Base-by-base conservation (phyloP, 1,140 invertebrate genomes). In the Adelges cooleyi region DNA sequence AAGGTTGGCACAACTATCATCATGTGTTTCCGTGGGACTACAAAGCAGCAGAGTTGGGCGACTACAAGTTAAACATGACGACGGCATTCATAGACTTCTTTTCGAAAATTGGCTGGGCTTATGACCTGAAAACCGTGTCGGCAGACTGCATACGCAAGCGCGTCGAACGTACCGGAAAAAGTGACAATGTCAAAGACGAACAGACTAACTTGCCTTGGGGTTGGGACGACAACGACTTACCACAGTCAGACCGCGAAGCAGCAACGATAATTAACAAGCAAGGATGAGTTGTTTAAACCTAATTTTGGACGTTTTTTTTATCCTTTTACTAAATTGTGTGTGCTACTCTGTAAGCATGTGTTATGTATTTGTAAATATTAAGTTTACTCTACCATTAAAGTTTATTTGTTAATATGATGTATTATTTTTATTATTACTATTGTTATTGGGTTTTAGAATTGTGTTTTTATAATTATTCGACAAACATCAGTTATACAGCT, bases 1-100 rank as follows among this genome's bases (percentile, higher is more conserved):
- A 92, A 80, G 91, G 91, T 3, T 94, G 89, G 83, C 92, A 95
- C 73, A 95, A 95, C 75, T 96, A 94, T 74, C 93, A 96, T 73
- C 93, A 96, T 76, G 86, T 88, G 0, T 97, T 97, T 77, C 94
- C 94, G 0, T 90, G 89, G 82, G 93, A 97, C 73, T 94, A 94
- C 79, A 88, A 90, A 72, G 85, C 89, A 2, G 80, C 87, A 8
- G 89, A 91, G 72, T 77, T 90, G 1, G 87, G 90, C 36, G 81
- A 83, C 70, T 89, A 86, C 75, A 79, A 79, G 13, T 75, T 86
- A 13, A 96, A 95, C 71, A 77, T 86, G 44, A 93, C 90, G 0
- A 90, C 85, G 0, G 53, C 80, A 0, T 86, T 89, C 66, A 80
- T 91, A 44, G 83, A 90, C 69, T 71, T 81, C 10, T 85, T 84